Evolutionary conservation across 2,888 invertebrate genomes (phyloP).

Genomic region (Caradrina clavipalpis): DNA sequence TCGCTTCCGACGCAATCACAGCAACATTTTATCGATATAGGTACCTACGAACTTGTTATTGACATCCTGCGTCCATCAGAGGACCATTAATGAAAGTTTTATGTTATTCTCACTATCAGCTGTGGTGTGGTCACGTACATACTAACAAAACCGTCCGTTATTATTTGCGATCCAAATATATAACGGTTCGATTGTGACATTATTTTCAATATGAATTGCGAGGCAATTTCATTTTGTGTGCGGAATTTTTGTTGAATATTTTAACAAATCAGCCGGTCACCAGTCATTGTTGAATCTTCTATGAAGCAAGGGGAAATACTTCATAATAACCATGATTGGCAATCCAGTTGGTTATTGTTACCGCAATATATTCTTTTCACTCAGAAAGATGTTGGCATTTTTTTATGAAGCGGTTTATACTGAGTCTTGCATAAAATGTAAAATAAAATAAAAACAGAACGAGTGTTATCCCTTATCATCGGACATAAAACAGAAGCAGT

Average conservation of each 20-base stretch:
- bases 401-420: background rate
- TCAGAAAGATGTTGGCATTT: background rate
- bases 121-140: constrained; percentile 28
- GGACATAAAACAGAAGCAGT: constrained; percentile 23
- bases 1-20: constrained; percentile 37
- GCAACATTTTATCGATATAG: constrained; percentile 39
- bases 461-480: constrained; percentile 38
- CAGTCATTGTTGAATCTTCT: background rate
- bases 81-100: constrained; percentile 39
- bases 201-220: constrained; percentile 29
- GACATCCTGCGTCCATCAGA: constrained; percentile 42
- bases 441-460: constrained; percentile 38
- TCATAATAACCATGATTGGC: background rate
- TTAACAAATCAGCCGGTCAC: constrained; percentile 5
- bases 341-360: background rate
- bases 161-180: constrained; percentile 36
- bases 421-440: background rate
- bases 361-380: background rate
- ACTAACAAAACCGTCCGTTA: constrained; percentile 28
- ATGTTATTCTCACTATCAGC: constrained; percentile 31
- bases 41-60: constrained; percentile 17
- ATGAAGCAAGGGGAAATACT: background rate
- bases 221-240: constrained; percentile 9
- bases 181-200: constrained; percentile 31
- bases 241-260: constrained; percentile 26